Evolutionary conservation across 2,797 vertebrate species (phyloP), one percentile per base, ranked within the genome.

Genomic region (Microctenopoma stevenorrisi): DNA sequence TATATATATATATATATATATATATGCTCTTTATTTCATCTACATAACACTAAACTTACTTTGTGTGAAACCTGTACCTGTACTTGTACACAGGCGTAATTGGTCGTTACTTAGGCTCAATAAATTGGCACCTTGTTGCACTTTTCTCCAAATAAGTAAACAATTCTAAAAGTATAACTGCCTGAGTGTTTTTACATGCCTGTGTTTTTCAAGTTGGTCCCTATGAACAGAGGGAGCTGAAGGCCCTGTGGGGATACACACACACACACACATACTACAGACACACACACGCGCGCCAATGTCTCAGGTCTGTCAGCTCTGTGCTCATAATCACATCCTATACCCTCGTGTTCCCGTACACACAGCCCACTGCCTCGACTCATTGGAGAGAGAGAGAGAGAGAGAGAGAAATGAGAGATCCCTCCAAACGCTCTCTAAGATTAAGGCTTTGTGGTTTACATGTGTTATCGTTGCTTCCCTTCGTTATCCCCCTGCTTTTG

Each of bases 381-480:
- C 82, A 89, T 74, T 79, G 90, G 18, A 18, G 18, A 18, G 78
- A 84, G 81, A 82, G 18, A 18, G 18, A 18, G 64, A 82, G 64
- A 33, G 30, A 60, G 72, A 89, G 65, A 89, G 80, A 85, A 86
- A 86, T 57, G 77, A 86, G 77, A 74, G 81, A 89, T 90, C 85
- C 84, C 74, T 82, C 83, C 88, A 92, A 91, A 88, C 57, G 79
- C 90, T 90, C 83, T 89, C 89, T 85, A 90, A 92, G 90, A 93
- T 93, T 90, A 92, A 89, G 87, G 89, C 86, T 92, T 90, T 90
- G 84, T 92, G 89, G 91, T 92, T 90, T 92, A 93, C 90, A 92
- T 89, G 90, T 87, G 88, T 91, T 87, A 92, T 90, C 83, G 57
- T 87, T 84, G 76, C 86, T 90, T 91, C 85, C 89, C 86, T 83